A percentile compares a stretch with the other conserved stretches of the same genome.
Evolutionary conservation across 2,113 vertebrate species (phyloP).

Genomic region (Trichechus manatus): DNA sequence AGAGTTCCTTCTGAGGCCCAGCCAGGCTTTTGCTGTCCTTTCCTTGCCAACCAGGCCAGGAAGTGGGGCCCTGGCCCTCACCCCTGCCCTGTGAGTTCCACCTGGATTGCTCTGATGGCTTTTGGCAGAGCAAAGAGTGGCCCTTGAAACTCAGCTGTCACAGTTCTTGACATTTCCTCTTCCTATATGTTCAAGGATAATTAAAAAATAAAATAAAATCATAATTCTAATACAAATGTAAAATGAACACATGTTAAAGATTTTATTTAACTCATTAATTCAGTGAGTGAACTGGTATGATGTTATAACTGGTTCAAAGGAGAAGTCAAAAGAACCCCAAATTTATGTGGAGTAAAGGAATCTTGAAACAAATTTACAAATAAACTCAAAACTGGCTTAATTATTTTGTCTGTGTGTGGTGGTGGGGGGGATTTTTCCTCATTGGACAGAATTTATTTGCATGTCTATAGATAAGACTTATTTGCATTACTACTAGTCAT

Average conservation of each 20-base stretch:
- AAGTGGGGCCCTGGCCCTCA: neutral
- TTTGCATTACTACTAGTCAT: too few species aligned
- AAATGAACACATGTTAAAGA: neutral
- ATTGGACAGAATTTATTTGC: neutral
- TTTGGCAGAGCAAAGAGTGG: neutral
- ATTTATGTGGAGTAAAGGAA: neutral
- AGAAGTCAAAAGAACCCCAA: neutral
- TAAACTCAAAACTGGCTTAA: conserved; percentile 11
- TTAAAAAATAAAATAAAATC: neutral
- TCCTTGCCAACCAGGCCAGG: neutral
- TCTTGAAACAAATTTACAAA: conserved; percentile 3
- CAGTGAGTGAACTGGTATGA: neutral
- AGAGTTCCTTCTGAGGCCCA: neutral
- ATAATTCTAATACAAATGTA: neutral
- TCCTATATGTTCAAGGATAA: neutral
- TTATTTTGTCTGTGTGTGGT: neutral
- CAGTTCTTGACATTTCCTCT: neutral
- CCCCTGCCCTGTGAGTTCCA: neutral
- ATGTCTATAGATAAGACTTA: neutral
- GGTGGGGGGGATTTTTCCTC: fast-evolving
- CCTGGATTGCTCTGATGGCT: neutral
- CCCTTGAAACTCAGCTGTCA: conserved; percentile 30
- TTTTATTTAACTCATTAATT: conserved; percentile 12
- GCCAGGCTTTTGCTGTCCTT: neutral
- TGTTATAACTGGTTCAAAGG: neutral